phyloP scores from a whole-genome alignment of 2,113 vertebrate genomes.

The Semicossyphus pulcher region DNA sequence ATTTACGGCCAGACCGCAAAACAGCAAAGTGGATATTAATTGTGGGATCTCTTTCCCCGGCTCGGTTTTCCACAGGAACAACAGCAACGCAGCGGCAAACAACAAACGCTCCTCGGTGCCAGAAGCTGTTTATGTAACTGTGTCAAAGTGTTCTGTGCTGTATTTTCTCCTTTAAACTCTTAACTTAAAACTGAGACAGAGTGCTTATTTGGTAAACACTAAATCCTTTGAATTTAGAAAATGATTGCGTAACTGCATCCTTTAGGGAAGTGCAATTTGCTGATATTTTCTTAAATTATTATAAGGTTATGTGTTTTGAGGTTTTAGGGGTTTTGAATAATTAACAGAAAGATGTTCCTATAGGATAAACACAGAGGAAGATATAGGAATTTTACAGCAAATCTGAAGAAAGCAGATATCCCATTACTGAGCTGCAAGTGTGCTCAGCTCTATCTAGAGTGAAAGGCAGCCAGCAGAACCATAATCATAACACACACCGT shows the following conservation, averaged over 20 bases:
- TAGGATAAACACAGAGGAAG: slow-evolving; percentile 4
- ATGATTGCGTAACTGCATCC: slow-evolving; percentile 34
- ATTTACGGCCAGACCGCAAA: slow-evolving; percentile 11
- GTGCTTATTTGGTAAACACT: slow-evolving; percentile 31
- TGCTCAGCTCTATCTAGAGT: slow-evolving; percentile 44
- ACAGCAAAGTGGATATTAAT: slow-evolving; percentile 29
- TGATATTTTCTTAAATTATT: slow-evolving; percentile 26
- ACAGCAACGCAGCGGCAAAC: slow-evolving; percentile 2
- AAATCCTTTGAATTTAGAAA: slow-evolving; percentile 51
- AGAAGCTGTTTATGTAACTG: slow-evolving; percentile 47
- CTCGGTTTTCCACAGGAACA: slow-evolving; percentile 19
- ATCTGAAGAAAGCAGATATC: slow-evolving; percentile 36
- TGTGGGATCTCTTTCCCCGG: neutral
- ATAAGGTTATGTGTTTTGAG: slow-evolving; percentile 19
- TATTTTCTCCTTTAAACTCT: slow-evolving; percentile 15
- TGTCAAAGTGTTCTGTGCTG: slow-evolving; percentile 20
- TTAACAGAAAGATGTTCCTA: neutral
- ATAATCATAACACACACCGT: slow-evolving; percentile 43
- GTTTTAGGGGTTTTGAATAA: slow-evolving; percentile 27
- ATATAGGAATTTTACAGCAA: neutral
- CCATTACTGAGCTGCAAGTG: slow-evolving; percentile 40
- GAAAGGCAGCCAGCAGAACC: slow-evolving; percentile 32
- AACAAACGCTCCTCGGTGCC: slow-evolving; percentile 8
- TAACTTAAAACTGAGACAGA: slow-evolving; percentile 28
- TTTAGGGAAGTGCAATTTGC: slow-evolving; percentile 39